These are phyloP conservation scores for Symphodus melops DNA, from an alignment of 2,113 vertebrate genomes.

Conservation along the genomic window DNA sequence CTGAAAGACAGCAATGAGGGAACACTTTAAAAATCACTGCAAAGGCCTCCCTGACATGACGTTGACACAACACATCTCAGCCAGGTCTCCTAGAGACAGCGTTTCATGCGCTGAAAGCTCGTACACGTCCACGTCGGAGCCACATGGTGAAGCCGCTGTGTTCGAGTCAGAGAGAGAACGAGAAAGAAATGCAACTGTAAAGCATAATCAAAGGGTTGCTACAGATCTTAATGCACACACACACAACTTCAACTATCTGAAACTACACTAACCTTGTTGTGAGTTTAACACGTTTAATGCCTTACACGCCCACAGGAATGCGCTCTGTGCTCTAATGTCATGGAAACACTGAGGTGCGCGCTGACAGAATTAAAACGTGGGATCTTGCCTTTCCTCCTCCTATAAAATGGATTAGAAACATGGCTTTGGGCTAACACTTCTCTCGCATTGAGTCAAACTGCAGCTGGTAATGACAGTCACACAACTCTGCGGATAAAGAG, in stretches of 20 bases:
- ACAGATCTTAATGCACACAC: constrained; percentile 13
- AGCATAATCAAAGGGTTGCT: not conserved
- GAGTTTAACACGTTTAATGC: not conserved
- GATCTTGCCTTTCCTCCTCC: constrained; percentile 62
- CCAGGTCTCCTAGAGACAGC: not conserved
- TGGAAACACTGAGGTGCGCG: constrained; percentile 21
- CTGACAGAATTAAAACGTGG: constrained; percentile 53
- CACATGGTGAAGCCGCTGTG: constrained; percentile 28
- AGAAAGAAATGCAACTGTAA: constrained; percentile 20
- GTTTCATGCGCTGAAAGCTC: not conserved
- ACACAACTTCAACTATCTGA: not conserved
- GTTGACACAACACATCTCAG: constrained; percentile 4
- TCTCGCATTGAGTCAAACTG: constrained; percentile 11
- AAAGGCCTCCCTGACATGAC: not conserved
- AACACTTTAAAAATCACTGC: not conserved
- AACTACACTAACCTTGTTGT: not conserved
- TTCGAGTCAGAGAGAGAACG: not conserved
- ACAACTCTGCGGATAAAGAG: constrained; percentile 15
- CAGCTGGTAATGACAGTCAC: constrained; percentile 30
- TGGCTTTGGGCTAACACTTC: constrained; percentile 42
- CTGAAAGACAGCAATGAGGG: constrained; percentile 56
- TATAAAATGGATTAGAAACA: constrained; percentile 50
- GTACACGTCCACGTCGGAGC: constrained; percentile 2
- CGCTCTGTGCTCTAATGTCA: constrained; percentile 26
- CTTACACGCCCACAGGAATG: constrained; percentile 16